Evolutionary conservation across 2,113 vertebrate species (phyloP), one percentile per base, ranked within the genome.

Genomic region (Gila orcuttii): DNA sequence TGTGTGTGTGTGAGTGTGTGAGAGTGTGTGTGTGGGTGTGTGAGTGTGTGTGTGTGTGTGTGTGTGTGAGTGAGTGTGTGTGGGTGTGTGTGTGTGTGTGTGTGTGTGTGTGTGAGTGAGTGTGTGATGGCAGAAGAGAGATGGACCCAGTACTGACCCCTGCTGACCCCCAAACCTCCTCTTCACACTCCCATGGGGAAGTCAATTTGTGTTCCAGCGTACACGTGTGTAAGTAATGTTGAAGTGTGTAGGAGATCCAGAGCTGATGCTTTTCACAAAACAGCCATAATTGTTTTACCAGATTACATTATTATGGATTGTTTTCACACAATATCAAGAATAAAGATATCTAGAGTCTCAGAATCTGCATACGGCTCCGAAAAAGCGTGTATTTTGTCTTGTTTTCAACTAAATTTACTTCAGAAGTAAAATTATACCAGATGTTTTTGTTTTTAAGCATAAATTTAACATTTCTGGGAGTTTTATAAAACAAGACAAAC

Each of bases 231-330:
- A 21, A 28, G 10, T 13, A 0, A 64, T 2, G n/a, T 2, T 28
- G 62, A 64, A 66, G 62, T 13, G n/a, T 62, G 60, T 28, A 3
- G 3, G 47, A 50, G 50, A 52, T 52, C 8, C 57, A 59, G 57
- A 59, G 55, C 31, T 75, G 78, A 60, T 64, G 33, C 31, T 74
- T 86, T 86, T 83, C 64, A 71, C 66, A 86, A 6, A 15, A 19
- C 52, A 73, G 66, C 69, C 66, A 42, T 68, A 73, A 52, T 21
- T 50, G 69, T 82, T 52, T 28, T 17, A 57, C 47, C 21, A 31
- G 19, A 45, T 73, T 15, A 23, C 45, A 6, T 25, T 62, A 15
- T 80, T 64, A 80, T 31, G n/a, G 59, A 59, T 62, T 17, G 55
- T 23, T 36, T 3, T 8, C 66, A 36, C 66, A 36, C 31, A 36